Evolutionary conservation across 2,797 vertebrate species (phyloP).

Genomic region (Pangasius mekongensis): DNA sequence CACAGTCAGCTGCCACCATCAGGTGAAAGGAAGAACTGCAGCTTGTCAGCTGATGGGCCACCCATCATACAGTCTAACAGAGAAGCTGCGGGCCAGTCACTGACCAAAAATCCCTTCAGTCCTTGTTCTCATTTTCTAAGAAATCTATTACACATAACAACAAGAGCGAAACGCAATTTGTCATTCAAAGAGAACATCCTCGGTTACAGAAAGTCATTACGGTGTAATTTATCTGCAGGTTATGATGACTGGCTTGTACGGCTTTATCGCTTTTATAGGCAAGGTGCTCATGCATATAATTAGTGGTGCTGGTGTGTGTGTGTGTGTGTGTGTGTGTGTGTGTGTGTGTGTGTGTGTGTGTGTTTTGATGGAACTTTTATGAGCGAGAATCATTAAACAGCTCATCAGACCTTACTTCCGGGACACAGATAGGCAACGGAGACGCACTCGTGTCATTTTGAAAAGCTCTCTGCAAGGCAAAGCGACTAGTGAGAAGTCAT

Average conservation of each 20-base stretch:
- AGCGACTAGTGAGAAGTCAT: slow-evolving; percentile 25
- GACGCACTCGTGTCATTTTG: slow-evolving; percentile 31
- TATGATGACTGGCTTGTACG: slow-evolving; percentile 29
- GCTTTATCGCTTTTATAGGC: slow-evolving; percentile 42
- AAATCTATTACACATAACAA: not conserved
- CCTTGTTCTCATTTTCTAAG: not conserved
- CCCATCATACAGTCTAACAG: not conserved
- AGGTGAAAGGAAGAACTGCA: not conserved
- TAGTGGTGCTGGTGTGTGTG: not conserved
- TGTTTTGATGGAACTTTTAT: slow-evolving; percentile 46
- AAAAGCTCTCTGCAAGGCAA: slow-evolving; percentile 13
- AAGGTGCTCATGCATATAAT: slow-evolving; percentile 46
- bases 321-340: not conserved
- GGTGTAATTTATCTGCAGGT: slow-evolving; percentile 33
- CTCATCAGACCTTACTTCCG: slow-evolving; percentile 32
- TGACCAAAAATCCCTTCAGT: not conserved
- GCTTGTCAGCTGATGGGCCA: not conserved
- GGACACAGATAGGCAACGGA: slow-evolving; percentile 15
- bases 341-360: not conserved
- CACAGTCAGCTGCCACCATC: not conserved
- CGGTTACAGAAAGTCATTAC: not conserved
- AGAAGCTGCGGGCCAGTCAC: not conserved
- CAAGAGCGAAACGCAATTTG: not conserved
- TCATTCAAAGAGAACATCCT: slow-evolving; percentile 6
- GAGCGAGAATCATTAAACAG: slow-evolving; percentile 36